A percentile compares a stretch with the other conserved stretches of the same genome.
Evolutionary conservation across 2,113 vertebrate species (phyloP).

Genomic region (Sinosuthora webbiana): DNA sequence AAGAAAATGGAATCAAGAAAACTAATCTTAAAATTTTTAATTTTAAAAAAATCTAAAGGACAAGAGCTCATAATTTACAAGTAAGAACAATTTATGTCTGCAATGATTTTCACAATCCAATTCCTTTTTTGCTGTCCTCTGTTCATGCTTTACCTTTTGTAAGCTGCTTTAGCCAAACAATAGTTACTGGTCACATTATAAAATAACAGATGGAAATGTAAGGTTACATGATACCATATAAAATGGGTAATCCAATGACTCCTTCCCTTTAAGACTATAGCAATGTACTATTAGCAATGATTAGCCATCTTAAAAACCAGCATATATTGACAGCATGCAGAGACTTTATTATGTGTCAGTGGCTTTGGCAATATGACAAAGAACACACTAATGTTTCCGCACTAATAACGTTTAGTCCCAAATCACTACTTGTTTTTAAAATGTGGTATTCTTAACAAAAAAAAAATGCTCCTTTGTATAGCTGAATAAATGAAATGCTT

Average conservation of each 20-base stretch:
- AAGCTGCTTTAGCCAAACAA: neutral
- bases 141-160: neutral
- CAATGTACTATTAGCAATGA: neutral
- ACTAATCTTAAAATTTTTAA: neutral
- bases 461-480: neutral
- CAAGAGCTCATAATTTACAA: neutral
- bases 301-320: neutral
- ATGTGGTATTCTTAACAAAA: neutral
- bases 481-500: neutral
- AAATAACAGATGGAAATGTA: neutral
- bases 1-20: neutral
- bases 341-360: neutral
- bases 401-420: neutral
- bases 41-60: neutral
- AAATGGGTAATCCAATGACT: neutral
- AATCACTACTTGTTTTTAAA: neutral
- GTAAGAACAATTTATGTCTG: neutral
- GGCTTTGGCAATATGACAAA: neutral
- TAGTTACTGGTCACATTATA: neutral
- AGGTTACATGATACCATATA: neutral
- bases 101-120: neutral
- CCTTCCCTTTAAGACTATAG: neutral
- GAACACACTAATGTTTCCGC: neutral
- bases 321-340: neutral
- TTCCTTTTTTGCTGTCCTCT: neutral